Evolutionary conservation across 2,113 vertebrate species (phyloP).

Genomic region (Vimba vimba): DNA sequence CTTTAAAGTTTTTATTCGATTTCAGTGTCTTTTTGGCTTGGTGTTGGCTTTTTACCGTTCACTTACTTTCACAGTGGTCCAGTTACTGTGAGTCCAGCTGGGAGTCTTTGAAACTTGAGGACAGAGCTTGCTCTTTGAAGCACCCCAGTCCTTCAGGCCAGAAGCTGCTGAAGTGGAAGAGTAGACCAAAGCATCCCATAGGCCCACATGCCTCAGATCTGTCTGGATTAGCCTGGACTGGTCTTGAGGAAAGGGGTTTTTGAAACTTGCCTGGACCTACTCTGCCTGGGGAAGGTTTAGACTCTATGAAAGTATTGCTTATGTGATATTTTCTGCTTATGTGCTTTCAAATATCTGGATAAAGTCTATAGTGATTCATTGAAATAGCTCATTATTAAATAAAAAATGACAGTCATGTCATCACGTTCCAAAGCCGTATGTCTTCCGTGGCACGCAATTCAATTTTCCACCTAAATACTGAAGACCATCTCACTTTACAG

Average conservation of each 20-base stretch:
- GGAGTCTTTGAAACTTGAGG: constrained; percentile 1
- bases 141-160: constrained; percentile 5
- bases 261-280: not conserved
- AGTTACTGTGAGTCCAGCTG: not conserved
- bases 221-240: constrained; percentile 15
- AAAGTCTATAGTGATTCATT: not conserved
- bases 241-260: constrained; percentile 15
- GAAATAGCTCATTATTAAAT: not conserved
- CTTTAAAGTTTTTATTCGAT: not conserved
- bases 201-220: constrained; percentile 18
- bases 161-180: constrained; percentile 17
- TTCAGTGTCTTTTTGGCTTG: not conserved
- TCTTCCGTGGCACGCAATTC: not conserved
- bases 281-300: not conserved
- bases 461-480: not conserved
- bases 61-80: not conserved
- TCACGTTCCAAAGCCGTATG: not conserved
- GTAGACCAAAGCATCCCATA: constrained; percentile 19
- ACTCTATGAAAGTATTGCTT: not conserved
- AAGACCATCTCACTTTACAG: not conserved
- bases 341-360: not conserved
- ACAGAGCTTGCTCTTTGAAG: constrained; percentile 4
- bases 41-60: not conserved
- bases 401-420: not conserved
- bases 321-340: not conserved